Conservation (phyloP, 2,113 vertebrate genomes). For the Megaceryle torquata region DNA sequence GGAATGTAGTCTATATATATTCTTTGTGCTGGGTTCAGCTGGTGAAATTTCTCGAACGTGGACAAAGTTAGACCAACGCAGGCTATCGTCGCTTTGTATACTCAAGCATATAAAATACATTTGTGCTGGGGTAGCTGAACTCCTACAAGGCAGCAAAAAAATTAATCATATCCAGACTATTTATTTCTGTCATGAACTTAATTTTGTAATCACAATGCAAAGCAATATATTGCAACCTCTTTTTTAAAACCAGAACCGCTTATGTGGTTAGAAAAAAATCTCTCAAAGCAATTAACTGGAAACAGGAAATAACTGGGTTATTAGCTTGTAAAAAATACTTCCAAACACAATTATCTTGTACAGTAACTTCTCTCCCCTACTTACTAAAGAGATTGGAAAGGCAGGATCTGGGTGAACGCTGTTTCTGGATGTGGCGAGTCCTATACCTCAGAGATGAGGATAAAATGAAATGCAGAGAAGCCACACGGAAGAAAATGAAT, state of each 20-base stretch:
- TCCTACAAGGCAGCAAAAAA: background rate
- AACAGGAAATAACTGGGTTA: background rate
- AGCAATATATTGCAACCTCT: background rate
- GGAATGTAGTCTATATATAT: fast-evolving
- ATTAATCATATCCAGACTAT: background rate
- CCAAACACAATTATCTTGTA: background rate
- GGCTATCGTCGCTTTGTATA: background rate
- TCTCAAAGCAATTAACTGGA: background rate
- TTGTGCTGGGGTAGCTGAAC: background rate
- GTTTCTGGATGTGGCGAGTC: background rate
- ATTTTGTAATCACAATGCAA: background rate
- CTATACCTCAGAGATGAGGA: background rate
- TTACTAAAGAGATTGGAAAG: background rate
- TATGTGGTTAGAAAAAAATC: background rate
- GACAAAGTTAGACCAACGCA: background rate
- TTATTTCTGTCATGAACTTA: background rate
- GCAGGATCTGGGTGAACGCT: background rate
- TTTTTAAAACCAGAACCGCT: background rate
- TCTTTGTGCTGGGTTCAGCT: background rate
- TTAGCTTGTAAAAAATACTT: background rate
- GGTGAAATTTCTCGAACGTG: background rate
- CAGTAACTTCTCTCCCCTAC: background rate
- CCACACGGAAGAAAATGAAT: background rate
- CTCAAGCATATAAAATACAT: background rate
- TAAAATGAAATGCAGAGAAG: background rate